Percentiles rank a stretch among this genome's conserved stretches.
Conservation (phyloP, 37 sponge, comb jelly and placozoan species). For the Beroe forskalii region DNA sequence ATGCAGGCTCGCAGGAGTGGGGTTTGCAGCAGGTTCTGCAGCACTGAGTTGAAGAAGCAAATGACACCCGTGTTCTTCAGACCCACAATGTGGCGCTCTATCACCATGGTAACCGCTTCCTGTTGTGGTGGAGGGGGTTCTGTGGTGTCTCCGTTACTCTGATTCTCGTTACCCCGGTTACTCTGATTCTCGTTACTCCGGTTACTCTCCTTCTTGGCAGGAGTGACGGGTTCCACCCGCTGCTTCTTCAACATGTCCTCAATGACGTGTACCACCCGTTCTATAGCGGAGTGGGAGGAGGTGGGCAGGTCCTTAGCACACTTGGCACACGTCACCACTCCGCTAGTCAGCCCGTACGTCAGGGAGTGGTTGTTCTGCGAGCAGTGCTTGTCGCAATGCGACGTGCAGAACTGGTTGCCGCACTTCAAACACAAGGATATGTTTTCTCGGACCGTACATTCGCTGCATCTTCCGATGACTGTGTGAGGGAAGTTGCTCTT, state of each 20-base stretch:
- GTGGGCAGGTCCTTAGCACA: background rate
- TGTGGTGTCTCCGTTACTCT: too few species aligned
- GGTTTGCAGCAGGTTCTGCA: constrained; percentile 32
- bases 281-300: background rate
- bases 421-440: constrained; percentile 46
- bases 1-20: constrained; percentile 5
- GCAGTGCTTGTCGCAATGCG: background rate
- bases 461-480: background rate
- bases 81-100: background rate
- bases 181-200: too few species aligned
- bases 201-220: too few species aligned
- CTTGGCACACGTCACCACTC: background rate
- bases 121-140: too few species aligned
- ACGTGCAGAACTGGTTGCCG: constrained; percentile 28
- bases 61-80: constrained; percentile 46
- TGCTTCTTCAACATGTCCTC: constrained; percentile 27
- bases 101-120: too few species aligned
- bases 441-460: background rate
- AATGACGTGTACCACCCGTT: background rate
- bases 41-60: constrained; percentile 43
- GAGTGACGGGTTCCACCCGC: too few species aligned
- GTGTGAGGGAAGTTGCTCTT: constrained; percentile 1
- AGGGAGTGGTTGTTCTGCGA: constrained; percentile 1
- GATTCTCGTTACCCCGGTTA: too few species aligned
- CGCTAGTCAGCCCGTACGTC: background rate